A percentile compares a stretch with the other conserved stretches of the same genome.
Conservation (phyloP, 2,888 invertebrate genomes). For the Microplitis manilae region DNA sequence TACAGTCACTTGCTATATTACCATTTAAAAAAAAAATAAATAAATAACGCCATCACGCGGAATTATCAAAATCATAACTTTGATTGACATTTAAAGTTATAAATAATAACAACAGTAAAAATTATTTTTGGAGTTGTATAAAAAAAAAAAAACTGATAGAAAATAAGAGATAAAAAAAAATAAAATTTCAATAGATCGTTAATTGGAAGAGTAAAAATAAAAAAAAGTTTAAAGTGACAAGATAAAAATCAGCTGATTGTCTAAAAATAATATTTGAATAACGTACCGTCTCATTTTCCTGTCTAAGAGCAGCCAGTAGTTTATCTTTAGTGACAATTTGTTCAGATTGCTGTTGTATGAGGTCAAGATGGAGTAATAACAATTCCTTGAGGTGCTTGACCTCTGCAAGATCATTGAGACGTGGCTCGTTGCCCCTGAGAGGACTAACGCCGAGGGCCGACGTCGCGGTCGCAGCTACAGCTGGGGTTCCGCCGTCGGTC, state of each 20-base stretch:
- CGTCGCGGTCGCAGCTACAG: conserved; percentile 60
- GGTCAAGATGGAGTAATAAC: conserved; percentile 85
- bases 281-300: conserved; percentile 85
- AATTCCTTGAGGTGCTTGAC: conserved; percentile 84
- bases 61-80: conserved; percentile 5
- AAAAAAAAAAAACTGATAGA: background rate
- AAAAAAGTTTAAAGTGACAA: background rate
- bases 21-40: background rate
- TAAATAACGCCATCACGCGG: conserved; percentile 14
- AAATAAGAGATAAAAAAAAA: background rate
- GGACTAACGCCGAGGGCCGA: conserved; percentile 67
- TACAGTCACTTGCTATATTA: background rate
- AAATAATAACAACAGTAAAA: background rate
- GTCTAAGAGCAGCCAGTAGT: conserved; percentile 79
- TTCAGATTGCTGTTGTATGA: conserved; percentile 93
- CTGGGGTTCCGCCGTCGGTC: conserved; percentile 67
- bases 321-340: conserved; percentile 86
- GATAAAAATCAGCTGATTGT: conserved; percentile 6
- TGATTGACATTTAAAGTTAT: conserved; percentile 10
- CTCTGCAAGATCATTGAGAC: conserved; percentile 72
- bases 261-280: background rate
- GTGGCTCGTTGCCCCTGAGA: conserved; percentile 66
- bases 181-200: background rate
- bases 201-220: background rate
- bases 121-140: background rate